Percentiles rank a stretch among this genome's conserved stretches.
Evolutionary conservation across 2,797 vertebrate species (phyloP).

Genomic region (Melanitta fusca): DNA sequence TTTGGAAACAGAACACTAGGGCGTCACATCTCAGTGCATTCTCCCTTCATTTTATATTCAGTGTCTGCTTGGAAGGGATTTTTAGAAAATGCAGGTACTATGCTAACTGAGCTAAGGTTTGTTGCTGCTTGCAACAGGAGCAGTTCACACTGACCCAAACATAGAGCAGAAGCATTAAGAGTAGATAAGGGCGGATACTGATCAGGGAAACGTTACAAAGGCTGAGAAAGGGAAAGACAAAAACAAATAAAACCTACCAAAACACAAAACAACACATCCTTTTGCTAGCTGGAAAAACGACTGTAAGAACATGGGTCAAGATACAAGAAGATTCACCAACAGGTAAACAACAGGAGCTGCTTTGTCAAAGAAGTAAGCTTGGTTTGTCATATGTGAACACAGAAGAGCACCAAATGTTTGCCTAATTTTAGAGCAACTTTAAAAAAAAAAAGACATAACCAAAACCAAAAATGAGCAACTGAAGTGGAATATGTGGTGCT

Average conservation of each 20-base stretch:
- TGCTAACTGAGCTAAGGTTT: not conserved
- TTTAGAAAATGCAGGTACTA: not conserved
- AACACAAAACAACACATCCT: not conserved
- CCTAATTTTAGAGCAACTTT: not conserved
- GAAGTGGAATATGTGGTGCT: not conserved
- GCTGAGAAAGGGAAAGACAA: not conserved
- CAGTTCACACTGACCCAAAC: not conserved
- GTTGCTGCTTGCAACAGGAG: not conserved
- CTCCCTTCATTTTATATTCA: not conserved
- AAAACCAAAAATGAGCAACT: not conserved
- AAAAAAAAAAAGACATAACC: not conserved
- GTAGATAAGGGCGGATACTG: not conserved
- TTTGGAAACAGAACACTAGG: not conserved
- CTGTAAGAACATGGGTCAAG: not conserved
- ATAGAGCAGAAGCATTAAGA: not conserved
- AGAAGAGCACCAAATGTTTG: not conserved
- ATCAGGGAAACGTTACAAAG: not conserved
- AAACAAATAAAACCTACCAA: not conserved
- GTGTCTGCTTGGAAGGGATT: not conserved
- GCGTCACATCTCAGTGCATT: not conserved
- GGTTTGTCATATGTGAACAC: not conserved
- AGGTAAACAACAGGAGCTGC: conserved; percentile 7
- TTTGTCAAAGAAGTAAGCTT: not conserved
- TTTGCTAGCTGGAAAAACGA: not conserved
- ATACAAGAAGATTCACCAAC: not conserved